phyloP scores from a whole-genome alignment of 92 coral and sea anemone species.

The Zoanthus sociatus region DNA sequence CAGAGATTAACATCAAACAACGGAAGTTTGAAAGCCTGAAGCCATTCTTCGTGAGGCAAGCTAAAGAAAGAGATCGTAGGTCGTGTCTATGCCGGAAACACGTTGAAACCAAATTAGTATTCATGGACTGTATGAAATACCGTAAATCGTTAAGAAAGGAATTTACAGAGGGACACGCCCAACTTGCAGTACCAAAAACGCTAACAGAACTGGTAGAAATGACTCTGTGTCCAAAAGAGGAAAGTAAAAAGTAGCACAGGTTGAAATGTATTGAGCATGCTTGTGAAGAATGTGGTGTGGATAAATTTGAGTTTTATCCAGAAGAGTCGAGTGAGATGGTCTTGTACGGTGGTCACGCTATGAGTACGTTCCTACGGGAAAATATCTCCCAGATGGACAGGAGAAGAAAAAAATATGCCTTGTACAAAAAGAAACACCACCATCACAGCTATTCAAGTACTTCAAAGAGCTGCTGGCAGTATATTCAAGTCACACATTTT shows the following conservation, averaged over 20 bases:
- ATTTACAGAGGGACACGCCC: neutral
- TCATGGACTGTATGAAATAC: neutral
- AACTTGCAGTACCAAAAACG: neutral
- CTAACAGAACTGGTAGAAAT: slow-evolving; percentile 38
- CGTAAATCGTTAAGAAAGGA: neutral
- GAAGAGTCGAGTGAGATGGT: neutral
- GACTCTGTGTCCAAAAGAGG: slow-evolving; percentile 46
- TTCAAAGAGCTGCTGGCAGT: slow-evolving; percentile 10
- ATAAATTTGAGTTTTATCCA: slow-evolving; percentile 5
- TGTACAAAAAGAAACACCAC: slow-evolving; percentile 33
- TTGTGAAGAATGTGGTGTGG: slow-evolving; percentile 38
- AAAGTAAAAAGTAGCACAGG: slow-evolving; percentile 2
- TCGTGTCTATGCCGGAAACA: neutral
- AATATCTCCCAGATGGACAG: slow-evolving; percentile 29
- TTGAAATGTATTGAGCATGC: slow-evolving; percentile 17
- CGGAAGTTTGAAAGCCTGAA: neutral
- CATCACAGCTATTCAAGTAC: slow-evolving; percentile 8
- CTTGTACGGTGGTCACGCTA: slow-evolving; percentile 18
- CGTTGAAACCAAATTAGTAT: neutral
- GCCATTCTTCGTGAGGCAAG: neutral
- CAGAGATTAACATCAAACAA: neutral
- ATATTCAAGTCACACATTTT: slow-evolving; percentile 14
- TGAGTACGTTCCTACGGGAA: slow-evolving; percentile 48
- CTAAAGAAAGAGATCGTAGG: neutral
- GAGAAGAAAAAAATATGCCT: slow-evolving; percentile 37